Base-by-base conservation (phyloP, 2,888 invertebrate species). In the Synergus gifuensis region DNA sequence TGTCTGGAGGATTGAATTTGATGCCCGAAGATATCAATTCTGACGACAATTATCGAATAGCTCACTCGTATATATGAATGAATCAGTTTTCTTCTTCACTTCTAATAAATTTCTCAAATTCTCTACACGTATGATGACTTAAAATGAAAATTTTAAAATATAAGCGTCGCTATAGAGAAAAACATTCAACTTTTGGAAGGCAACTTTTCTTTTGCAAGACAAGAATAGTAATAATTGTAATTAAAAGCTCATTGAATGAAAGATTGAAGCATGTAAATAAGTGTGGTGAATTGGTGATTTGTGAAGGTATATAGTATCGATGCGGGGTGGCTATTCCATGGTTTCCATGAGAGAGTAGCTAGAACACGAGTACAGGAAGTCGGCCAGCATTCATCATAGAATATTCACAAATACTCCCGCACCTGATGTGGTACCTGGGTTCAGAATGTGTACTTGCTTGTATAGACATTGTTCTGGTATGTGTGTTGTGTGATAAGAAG, bases 401-500 rank as follows among this genome's bases (percentile, higher is more conserved):
- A 60, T 22, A 18, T 60, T 60, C 18, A 60, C 58, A 60, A 60
- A 60, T 18, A 60, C 58, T 60, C 58, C 11, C 18, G 11, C 58
- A 60, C 58, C 58, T 60, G 58, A 18, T 60, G 58, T 60, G 58
- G 18, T 46, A 46, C 46, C 46, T 46, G 46, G 12, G 7, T 14
- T 46, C 14, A 46, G 46, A 46, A 46, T 46, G 46, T 46, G 46
- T 46, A 14, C 46, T 14, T 46, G 46, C 46, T 46, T 12, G 46
- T 14, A 46, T 12, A 46, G 46, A 46, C 46, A 36, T 46, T 46
- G 14, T 42, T 36, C 67, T 67, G 80, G 80, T 82, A 76, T 83
- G 78, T 81, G 84, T 83, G 83, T 83, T 86, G 82, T 85, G 87
- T 91, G 92, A 92, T 92, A 92, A 92, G 91, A 88, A 89, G 87